Conservation (phyloP, 2,888 invertebrate species). For the Amiota communis region DNA sequence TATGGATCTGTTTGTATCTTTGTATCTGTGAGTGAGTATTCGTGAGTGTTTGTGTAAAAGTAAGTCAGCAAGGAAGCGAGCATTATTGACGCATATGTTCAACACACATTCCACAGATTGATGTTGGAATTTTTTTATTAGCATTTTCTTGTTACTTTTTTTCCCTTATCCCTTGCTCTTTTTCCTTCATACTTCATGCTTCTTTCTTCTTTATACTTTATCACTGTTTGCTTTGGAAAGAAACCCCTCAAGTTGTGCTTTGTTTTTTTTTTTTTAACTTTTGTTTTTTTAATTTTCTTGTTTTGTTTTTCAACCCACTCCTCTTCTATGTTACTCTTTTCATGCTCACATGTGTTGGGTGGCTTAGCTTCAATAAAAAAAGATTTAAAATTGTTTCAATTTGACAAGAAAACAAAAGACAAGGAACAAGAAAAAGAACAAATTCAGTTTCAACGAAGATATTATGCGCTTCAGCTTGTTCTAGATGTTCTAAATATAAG, state of each 20-base stretch:
- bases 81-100: conserved; percentile 66
- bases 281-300: conserved; percentile 9
- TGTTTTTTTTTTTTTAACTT: neutral
- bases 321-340: conserved; percentile 11
- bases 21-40: conserved; percentile 14
- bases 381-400: conserved; percentile 62
- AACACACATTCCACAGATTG: conserved; percentile 67
- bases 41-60: conserved; percentile 5
- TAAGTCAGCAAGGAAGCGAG: conserved; percentile 44
- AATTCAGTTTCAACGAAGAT: neutral
- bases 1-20: neutral
- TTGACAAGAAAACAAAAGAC: conserved; percentile 18
- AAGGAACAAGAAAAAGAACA: conserved; percentile 3
- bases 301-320: neutral
- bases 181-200: neutral
- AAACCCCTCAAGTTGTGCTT: neutral
- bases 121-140: conserved; percentile 68
- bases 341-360: conserved; percentile 40
- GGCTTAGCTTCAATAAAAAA: conserved; percentile 59
- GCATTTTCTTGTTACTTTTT: conserved; percentile 53
- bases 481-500: too few species aligned
- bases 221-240: neutral
- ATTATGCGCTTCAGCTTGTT: too few species aligned
- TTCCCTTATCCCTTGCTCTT: conserved; percentile 49
- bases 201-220: neutral